A percentile compares a stretch with the other conserved stretches of the same genome.
Conservation (phyloP, 2,797 vertebrate species). For the Urophycis tenuis region DNA sequence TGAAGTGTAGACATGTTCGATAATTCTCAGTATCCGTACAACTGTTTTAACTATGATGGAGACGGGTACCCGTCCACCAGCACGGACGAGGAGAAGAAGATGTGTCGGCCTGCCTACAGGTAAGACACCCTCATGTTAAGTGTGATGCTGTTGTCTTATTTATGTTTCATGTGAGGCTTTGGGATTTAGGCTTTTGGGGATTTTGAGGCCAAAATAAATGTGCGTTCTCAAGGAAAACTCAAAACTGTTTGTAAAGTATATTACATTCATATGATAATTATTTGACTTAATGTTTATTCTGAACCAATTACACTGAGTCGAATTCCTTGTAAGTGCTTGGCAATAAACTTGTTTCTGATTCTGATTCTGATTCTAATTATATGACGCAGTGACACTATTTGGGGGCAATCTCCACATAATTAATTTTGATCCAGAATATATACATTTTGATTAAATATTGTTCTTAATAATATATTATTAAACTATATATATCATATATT, state of each 20-base stretch:
- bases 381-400: not conserved
- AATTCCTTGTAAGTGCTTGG: too few relatives aligned
- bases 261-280: too few relatives aligned
- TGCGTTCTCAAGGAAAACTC: not conserved
- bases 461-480: not conserved
- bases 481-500: not conserved
- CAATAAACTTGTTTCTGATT: too few relatives aligned
- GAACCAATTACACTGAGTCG: too few relatives aligned
- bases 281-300: too few relatives aligned
- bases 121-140: conserved; percentile 47
- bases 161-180: not conserved
- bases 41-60: conserved; percentile 96
- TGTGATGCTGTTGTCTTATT: not conserved
- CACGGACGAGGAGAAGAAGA: conserved; percentile 85
- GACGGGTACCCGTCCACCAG: conserved; percentile 88
- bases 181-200: not conserved
- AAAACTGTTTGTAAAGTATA: not conserved
- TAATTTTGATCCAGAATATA: not conserved
- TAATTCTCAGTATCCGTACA: conserved; percentile 93
- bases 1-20: conserved; percentile 82
- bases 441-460: not conserved
- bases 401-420: not conserved
- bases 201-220: not conserved
- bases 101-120: conserved; percentile 94
- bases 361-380: too few relatives aligned